Conservation (phyloP, 2,888 invertebrate genomes). For the Zaprionus lineosus region DNA sequence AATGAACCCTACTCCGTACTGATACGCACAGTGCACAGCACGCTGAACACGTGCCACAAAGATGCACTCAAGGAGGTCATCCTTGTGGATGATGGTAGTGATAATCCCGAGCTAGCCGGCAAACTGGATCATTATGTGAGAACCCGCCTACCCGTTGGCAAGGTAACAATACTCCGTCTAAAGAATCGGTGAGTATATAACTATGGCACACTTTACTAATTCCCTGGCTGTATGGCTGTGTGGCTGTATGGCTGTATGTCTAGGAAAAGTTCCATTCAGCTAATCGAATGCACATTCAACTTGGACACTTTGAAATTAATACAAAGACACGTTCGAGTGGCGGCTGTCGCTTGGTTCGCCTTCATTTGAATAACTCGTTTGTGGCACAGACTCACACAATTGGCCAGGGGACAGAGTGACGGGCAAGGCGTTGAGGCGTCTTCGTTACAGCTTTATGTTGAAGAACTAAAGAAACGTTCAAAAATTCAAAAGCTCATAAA, state of each 20-base stretch:
- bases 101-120: slow-evolving; percentile 88
- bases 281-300: slow-evolving; percentile 63
- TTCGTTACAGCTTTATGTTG: slow-evolving; percentile 54
- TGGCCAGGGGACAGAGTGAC: slow-evolving; percentile 5
- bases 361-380: slow-evolving; percentile 77
- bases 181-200: slow-evolving; percentile 85
- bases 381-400: slow-evolving; percentile 53
- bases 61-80: slow-evolving; percentile 92
- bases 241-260: too few relatives aligned
- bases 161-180: slow-evolving; percentile 89
- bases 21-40: slow-evolving; percentile 89
- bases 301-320: slow-evolving; percentile 39
- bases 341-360: slow-evolving; percentile 34
- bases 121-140: slow-evolving; percentile 91
- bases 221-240: not conserved
- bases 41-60: slow-evolving; percentile 87
- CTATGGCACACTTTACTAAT: slow-evolving; percentile 32
- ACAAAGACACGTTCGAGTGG: slow-evolving; percentile 41
- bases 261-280: slow-evolving; percentile 59
- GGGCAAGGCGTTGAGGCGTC: slow-evolving; percentile 32
- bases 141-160: slow-evolving; percentile 87
- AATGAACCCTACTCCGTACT: slow-evolving; percentile 95
- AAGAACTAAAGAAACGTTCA: slow-evolving; percentile 47
- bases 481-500: slow-evolving; percentile 46
- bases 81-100: slow-evolving; percentile 96